These are phyloP conservation scores for Pteropus rufus DNA, from an alignment of 2,797 vertebrate species.

Conservation along the genomic window DNA sequence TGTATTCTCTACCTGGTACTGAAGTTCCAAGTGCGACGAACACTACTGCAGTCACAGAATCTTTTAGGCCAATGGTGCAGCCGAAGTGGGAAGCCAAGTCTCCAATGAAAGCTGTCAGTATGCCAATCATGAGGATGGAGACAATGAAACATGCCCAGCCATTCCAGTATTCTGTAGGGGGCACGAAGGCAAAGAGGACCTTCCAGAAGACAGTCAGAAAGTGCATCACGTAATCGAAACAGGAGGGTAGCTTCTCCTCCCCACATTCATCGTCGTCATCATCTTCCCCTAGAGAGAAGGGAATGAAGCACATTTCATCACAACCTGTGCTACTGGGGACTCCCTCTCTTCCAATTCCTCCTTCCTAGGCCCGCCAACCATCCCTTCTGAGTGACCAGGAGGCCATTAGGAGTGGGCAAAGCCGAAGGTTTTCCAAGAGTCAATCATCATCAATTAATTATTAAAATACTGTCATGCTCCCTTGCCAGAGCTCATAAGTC, in stretches of 20 bases:
- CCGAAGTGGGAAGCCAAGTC: slow-evolving; percentile 98
- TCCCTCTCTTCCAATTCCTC: not conserved
- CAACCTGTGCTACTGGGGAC: rapidly evolving
- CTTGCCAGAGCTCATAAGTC: not conserved
- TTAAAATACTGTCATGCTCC: not conserved
- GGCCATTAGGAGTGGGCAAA: not conserved
- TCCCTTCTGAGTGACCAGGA: not conserved
- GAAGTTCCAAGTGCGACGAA: slow-evolving; percentile 97
- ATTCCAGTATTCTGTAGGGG: slow-evolving; percentile 96
- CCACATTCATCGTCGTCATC: slow-evolving; percentile 94
- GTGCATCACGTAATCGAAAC: slow-evolving; percentile 97
- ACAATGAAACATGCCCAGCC: slow-evolving; percentile 97
- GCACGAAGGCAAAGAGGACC: slow-evolving; percentile 95
- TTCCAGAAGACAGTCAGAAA: slow-evolving; percentile 99
- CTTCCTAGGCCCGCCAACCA: not conserved
- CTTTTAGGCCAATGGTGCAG: slow-evolving; percentile 97
- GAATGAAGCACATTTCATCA: not conserved
- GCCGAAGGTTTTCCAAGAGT: not conserved
- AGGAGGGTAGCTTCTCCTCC: slow-evolving; percentile 93
- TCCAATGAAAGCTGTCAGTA: slow-evolving; percentile 95
- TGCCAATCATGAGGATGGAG: slow-evolving; percentile 93
- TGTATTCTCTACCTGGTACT: slow-evolving; percentile 89
- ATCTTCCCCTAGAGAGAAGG: slow-evolving; percentile 89
- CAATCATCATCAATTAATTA: not conserved
- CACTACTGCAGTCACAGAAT: slow-evolving; percentile 97